Base-by-base conservation (phyloP, 2,113 vertebrate genomes). In the Ginglymostoma cirratum region DNA sequence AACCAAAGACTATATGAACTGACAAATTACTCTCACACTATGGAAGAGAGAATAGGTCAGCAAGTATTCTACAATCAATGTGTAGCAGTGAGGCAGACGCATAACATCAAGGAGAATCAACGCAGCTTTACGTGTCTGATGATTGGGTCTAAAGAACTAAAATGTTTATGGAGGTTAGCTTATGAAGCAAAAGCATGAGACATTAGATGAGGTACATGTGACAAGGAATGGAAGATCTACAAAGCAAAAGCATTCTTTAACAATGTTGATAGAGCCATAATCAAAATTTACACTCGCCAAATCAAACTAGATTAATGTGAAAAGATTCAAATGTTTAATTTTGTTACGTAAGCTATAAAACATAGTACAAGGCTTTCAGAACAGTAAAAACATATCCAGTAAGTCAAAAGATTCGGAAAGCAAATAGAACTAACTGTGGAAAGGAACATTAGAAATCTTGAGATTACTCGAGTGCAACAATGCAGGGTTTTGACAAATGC, bases 1-100 rank as follows among this genome's bases (percentile, higher is more conserved):
- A 42, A 86, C 19, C 42, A 38, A 67, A 14, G 17, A 6, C 2
- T 1, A 80, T n/a, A 38, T 38, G 83, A 48, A 21, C 42, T 86
- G 83, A 5, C 45, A 21, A 48, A 86, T 42, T 45, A 23, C 45
- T 86, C 69, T 96, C 96, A 96, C 96, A 93, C 1, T 80, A 65
- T 96, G 42, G 96, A 96, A 96, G 96, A 96, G 97, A 96, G 96
- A 97, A 97, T 96, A 97, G 96, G 86, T 96, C 96, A 42, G 66
- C 95, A 96, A 96, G 96, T 97, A 96, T 96, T 96, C 96, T 96
- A 96, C 96, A 96, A 96, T 96, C 97, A 97, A 97, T 97, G 96
- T 96, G 96, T 96, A 87, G 96, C 97, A 97, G 96, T 97, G 97
- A 97, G 95, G 96, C 95, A 96, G 97, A 95, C 0, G 0, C 97